Evolutionary conservation across 2,797 vertebrate genomes (phyloP), one percentile per base, ranked within the genome.

Genomic region (Muscicapa striata): DNA sequence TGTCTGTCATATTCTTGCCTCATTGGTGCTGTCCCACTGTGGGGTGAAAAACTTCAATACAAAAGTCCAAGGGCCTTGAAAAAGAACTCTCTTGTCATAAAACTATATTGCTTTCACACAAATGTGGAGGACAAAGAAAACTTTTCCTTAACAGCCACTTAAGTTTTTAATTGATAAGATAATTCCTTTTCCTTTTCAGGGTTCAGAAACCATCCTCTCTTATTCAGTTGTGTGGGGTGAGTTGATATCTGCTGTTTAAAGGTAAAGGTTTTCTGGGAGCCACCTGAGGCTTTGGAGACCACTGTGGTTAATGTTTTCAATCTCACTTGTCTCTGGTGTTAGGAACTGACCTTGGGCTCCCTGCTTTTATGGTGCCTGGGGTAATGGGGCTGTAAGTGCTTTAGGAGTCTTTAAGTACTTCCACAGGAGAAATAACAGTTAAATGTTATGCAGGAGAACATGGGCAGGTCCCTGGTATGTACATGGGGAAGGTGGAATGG

Each of bases 11-110:
- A 2, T 78, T 88, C 27, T 66, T 66, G 68, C 62, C 75, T 94
- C 8, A 4, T 21, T 86, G 58, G 54, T 0, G 0, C 84, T 73
- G 49, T 46, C 58, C 77, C 1, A 4, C 45, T 0, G 0, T 43
- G 34, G 68, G 38, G 43, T 3, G 10, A 90, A 73, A 79, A 83
- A 11, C 57, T 92, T 43, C 55, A 46, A 9, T 64, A 46, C 3
- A 2, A 78, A 91, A 93, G 62, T 69, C 62, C 49, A 51, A 41
- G 26, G 23, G 63, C 32, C 54, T 86, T 68, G 51, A 81, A 78
- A 62, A 66, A 58, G 41, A 68, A 57, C 49, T 76, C 18, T 81
- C 17, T 55, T 75, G 21, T 69, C 69, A 59, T 90, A 78, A 94
- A 90, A 69, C 23, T 84, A 2, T 72, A 76, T 78, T 90, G 43